Percentiles rank a stretch among this genome's conserved stretches.
Evolutionary conservation across 1,140 invertebrate species (phyloP).

Genomic region (Rhagoletis pomonella): DNA sequence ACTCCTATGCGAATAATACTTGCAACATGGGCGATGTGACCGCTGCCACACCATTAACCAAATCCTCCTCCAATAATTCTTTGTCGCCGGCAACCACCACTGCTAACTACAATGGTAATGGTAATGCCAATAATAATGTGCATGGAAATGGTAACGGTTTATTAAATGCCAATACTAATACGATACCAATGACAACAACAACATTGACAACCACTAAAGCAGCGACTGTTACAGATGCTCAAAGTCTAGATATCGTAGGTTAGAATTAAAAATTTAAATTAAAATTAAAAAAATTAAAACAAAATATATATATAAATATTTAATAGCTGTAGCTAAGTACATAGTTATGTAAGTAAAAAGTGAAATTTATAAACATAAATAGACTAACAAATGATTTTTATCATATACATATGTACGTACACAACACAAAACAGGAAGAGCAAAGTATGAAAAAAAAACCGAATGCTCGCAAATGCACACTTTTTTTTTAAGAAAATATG

Average conservation of each 20-base stretch:
- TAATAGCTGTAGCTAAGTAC: background rate
- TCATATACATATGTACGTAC: background rate
- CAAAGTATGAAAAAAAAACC: constrained; percentile 1
- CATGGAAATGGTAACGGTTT: constrained; percentile 40
- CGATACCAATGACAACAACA: constrained; percentile 8
- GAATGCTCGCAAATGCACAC: background rate
- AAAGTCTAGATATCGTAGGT: constrained; percentile 74
- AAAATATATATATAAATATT: constrained; percentile 22
- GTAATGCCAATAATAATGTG: constrained; percentile 22
- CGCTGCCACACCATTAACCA: constrained; percentile 24
- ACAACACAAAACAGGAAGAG: background rate
- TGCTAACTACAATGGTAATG: constrained; percentile 33
- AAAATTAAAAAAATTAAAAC: background rate
- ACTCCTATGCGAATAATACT: constrained; percentile 36
- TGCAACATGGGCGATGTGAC: background rate
- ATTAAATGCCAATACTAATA: constrained; percentile 35
- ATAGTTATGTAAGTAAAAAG: background rate
- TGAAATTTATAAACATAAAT: constrained; percentile 39
- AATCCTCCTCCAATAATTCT: constrained; percentile 8
- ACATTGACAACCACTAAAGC: constrained; percentile 6
- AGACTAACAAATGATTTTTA: constrained; percentile 52
- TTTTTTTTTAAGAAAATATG: background rate
- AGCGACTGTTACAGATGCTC: constrained; percentile 73
- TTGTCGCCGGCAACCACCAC: background rate
- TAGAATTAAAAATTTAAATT: constrained; percentile 62